Conservation (phyloP, 2,888 invertebrate species). For the Lochmaea crataegi region DNA sequence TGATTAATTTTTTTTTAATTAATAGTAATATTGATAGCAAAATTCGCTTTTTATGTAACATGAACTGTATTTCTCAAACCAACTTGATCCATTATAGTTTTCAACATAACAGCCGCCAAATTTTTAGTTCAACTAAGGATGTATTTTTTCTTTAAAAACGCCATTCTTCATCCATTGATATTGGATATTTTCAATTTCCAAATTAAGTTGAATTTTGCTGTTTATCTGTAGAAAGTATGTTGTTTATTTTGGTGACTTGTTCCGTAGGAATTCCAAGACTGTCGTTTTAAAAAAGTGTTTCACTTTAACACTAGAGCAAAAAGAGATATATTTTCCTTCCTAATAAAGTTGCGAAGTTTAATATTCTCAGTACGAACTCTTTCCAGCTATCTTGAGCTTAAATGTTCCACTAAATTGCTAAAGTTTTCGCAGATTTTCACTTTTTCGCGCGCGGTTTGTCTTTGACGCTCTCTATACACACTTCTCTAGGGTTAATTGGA, state of each 20-base stretch:
- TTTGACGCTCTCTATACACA: background rate
- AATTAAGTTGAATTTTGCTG: too few relatives aligned
- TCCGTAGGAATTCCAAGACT: background rate
- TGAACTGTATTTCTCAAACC: too few relatives aligned
- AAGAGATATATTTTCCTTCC: constrained; percentile 18
- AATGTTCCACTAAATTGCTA: constrained; percentile 15
- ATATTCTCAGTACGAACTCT: constrained; percentile 24
- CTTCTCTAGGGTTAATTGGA: constrained; percentile 8
- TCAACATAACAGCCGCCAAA: too few relatives aligned
- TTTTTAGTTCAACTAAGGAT: too few relatives aligned
- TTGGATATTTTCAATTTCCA: too few relatives aligned
- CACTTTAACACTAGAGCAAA: constrained; percentile 5
- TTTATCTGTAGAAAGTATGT: too few relatives aligned
- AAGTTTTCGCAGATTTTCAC: constrained; percentile 19
- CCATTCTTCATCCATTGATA: too few relatives aligned
- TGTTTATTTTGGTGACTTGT: background rate
- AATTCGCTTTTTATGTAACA: too few relatives aligned
- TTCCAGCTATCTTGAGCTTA: constrained; percentile 13
- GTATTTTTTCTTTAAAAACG: too few relatives aligned
- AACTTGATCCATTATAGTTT: too few relatives aligned
- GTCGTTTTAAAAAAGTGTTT: background rate
- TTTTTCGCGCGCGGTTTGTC: constrained; percentile 18
- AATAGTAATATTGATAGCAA: background rate
- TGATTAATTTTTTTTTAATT: background rate
- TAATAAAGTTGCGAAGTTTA: constrained; percentile 24